phyloP scores from a whole-genome alignment of 1,140 invertebrate species.

The Zaprionus capensis region DNA sequence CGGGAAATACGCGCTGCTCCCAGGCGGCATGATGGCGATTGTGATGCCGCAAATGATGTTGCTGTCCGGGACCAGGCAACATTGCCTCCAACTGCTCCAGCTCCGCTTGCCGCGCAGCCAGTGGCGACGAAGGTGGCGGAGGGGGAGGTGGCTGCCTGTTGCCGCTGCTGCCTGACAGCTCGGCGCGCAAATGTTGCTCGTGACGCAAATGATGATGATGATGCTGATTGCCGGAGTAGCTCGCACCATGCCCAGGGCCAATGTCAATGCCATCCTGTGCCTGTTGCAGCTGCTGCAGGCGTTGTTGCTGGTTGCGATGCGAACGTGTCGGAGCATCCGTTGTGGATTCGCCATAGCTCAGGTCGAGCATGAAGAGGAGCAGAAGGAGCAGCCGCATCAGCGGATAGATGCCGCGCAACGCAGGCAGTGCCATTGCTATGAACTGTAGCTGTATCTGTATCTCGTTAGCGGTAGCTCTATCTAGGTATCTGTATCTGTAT shows the following conservation, averaged over 20 bases:
- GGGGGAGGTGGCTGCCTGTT: slow-evolving; percentile 26
- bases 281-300: slow-evolving; percentile 64
- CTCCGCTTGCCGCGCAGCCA: slow-evolving; percentile 3
- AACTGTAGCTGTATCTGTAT: slow-evolving; percentile 3
- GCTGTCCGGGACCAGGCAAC: slow-evolving; percentile 34
- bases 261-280: slow-evolving; percentile 45
- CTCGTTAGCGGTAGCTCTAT: background rate
- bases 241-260: background rate
- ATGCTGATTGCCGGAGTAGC: slow-evolving; percentile 12
- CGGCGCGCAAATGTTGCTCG: slow-evolving; percentile 68
- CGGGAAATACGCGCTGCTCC: slow-evolving; percentile 66
- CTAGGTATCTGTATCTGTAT: slow-evolving; percentile 2
- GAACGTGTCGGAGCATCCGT: slow-evolving; percentile 21
- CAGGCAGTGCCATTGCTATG: slow-evolving; percentile 15
- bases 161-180: slow-evolving; percentile 44
- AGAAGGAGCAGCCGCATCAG: slow-evolving; percentile 25
- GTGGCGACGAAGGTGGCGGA: background rate
- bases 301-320: slow-evolving; percentile 47
- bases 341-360: slow-evolving; percentile 21
- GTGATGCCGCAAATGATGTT: slow-evolving; percentile 72
- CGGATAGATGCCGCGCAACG: slow-evolving; percentile 5
- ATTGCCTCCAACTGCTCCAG: slow-evolving; percentile 11
- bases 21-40: slow-evolving; percentile 69
- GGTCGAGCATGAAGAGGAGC: slow-evolving; percentile 18
- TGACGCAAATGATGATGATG: slow-evolving; percentile 67